Base-by-base conservation (phyloP, 1,140 invertebrate species). In the Papilio dardanus region DNA sequence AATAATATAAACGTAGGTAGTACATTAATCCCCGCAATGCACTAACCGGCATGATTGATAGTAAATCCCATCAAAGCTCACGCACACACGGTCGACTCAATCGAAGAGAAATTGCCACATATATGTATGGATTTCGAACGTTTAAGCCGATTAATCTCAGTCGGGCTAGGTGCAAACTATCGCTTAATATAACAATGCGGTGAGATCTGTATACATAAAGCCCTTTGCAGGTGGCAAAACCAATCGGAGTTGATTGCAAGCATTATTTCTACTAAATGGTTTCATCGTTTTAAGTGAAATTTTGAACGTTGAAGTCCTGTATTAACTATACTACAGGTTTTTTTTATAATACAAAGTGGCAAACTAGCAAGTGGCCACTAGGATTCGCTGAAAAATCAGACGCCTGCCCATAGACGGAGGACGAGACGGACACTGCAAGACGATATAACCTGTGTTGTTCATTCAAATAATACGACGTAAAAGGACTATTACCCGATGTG, bases 141-240 rank as follows among this genome's bases (percentile, higher is more conserved):
- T 62, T 62, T 62, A 62, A 62, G 54, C 54, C 54, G 54, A 62
- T 28, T 62, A 62, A 28, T 62, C 54, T 62, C 21, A 24, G 2
- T 28, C 10, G 10, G 54, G 24, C 54, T 3, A 58, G 12, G 54
- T 58, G 54, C 54, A 30, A 62, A 62, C 24, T 28, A 24, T 28
- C 24, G 3, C 21, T 28, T 28, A 21, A 21, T 28, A 62, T 62
- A 4, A 62, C 24, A 58, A 24, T 28, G 24, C 12, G 21, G 3
- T 62, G 54, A 24, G 8, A 16, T 30, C 16, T 62, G 24, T 28
- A 12, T 62, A 62, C 54, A 16, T 19, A 54, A 24, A 24, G 6
- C 50, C 7, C 0, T 24, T 24, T 14, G 42, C 16, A 19, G 5
- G 16, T 46, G 21, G 19, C 8, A 54, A 54, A 24, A 54, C 24